phyloP scores from a whole-genome alignment of 2,113 vertebrate genomes.

The Erpornis zantholeuca region DNA sequence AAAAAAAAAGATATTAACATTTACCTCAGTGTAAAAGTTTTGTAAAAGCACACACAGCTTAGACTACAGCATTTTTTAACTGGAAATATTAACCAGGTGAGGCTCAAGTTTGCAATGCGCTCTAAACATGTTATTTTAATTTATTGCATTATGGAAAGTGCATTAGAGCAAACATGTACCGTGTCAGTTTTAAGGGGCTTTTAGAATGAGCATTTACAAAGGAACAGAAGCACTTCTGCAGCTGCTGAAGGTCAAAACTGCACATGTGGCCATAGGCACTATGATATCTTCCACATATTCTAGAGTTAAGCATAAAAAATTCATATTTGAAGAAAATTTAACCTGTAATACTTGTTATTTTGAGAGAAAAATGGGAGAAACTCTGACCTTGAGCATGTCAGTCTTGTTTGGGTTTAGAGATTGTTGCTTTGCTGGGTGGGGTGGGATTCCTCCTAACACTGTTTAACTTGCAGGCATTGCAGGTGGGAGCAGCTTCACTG shows the following conservation, averaged over 20 bases:
- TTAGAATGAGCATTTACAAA: background rate
- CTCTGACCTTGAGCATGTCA: background rate
- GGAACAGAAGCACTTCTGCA: background rate
- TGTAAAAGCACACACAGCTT: background rate
- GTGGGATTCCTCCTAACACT: background rate
- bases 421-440: background rate
- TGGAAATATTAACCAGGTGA: background rate
- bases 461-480: background rate
- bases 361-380: background rate
- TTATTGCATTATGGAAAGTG: background rate
- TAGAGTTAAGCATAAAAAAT: background rate
- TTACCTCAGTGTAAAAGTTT: background rate
- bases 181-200: background rate
- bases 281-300: background rate
- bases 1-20: background rate
- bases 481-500: background rate
- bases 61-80: background rate
- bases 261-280: rapidly evolving
- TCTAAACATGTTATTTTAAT: background rate
- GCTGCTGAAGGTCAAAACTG: background rate
- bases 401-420: background rate
- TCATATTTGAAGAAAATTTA: background rate
- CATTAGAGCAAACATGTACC: background rate
- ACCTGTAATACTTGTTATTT: background rate
- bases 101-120: background rate